Percentiles rank a stretch among this genome's conserved stretches.
phyloP scores from a whole-genome alignment of 2,113 vertebrate species.

The Megaceryle torquata region DNA sequence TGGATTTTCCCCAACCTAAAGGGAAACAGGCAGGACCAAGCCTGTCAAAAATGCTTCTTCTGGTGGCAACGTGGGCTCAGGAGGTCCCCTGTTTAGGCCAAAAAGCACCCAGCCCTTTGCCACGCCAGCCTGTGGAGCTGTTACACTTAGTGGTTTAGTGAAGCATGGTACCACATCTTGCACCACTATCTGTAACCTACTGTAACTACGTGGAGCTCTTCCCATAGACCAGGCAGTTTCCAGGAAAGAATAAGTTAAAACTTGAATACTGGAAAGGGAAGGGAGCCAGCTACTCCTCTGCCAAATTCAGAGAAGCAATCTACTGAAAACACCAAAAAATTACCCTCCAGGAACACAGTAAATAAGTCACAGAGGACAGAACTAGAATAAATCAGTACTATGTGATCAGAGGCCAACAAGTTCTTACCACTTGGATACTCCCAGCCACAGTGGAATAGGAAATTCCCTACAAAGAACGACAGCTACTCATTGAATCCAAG shows the following conservation, averaged over 20 bases:
- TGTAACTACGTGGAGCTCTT: not conserved
- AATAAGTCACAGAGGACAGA: not conserved
- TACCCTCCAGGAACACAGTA: slow-evolving; percentile 32
- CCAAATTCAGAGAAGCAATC: not conserved
- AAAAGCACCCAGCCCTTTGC: not conserved
- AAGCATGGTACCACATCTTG: not conserved
- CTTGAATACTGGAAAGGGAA: not conserved
- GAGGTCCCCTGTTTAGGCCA: not conserved
- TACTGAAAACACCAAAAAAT: not conserved
- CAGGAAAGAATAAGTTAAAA: not conserved
- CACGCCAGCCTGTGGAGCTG: not conserved
- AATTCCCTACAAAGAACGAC: slow-evolving; percentile 52
- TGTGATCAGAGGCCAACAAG: slow-evolving; percentile 15
- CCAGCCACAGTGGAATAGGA: slow-evolving; percentile 46
- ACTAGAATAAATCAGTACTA: not conserved
- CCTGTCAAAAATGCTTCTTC: not conserved
- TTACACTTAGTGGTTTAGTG: not conserved
- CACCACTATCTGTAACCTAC: not conserved
- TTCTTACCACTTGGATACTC: slow-evolving; percentile 45
- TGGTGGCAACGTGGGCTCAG: not conserved
- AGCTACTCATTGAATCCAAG: slow-evolving; percentile 2
- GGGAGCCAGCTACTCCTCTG: not conserved
- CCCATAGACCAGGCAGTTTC: not conserved
- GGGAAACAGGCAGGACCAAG: not conserved
- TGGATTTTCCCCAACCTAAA: not conserved